These are phyloP conservation scores for Macropis europaea DNA, from an alignment of 2,888 invertebrate species.

Conservation along the genomic window DNA sequence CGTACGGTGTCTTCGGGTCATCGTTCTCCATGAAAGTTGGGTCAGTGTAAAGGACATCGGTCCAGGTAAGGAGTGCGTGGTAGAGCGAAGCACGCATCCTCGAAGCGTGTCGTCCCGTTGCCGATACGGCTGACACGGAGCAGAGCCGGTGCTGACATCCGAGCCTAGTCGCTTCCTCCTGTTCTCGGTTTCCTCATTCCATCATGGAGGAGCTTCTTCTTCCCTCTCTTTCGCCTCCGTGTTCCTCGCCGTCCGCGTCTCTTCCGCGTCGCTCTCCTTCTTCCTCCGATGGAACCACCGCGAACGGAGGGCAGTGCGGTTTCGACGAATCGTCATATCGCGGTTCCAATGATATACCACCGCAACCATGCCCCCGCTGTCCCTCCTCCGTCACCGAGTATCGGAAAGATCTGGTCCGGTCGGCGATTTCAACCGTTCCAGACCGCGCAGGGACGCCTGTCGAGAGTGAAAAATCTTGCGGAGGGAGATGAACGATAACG, in stretches of 20 bases:
- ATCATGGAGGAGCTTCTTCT: slow-evolving; percentile 31
- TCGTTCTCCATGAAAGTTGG: no score
- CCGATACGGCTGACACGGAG: slow-evolving; percentile 67
- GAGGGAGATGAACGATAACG: neutral
- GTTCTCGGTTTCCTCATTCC: slow-evolving; percentile 68
- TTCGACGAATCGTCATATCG: slow-evolving; percentile 17
- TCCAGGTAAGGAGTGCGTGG: no score
- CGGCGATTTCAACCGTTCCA: neutral
- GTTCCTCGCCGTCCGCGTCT: neutral
- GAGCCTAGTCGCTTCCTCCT: slow-evolving; percentile 62
- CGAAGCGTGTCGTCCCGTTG: slow-evolving; percentile 71
- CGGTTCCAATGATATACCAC: slow-evolving; percentile 6
- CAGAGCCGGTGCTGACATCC: slow-evolving; percentile 68
- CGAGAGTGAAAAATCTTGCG: neutral
- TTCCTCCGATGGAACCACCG: neutral
- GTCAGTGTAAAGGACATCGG: no score
- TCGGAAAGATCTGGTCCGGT: no score
- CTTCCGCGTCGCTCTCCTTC: neutral
- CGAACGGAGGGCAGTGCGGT: slow-evolving; percentile 3
- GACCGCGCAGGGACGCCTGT: neutral
- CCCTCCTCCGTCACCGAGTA: no score
- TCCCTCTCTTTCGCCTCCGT: neutral
- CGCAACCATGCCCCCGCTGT: no score
- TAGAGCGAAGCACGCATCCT: no score
- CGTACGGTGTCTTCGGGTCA: no score